Percentiles rank a stretch among this genome's conserved stretches.
These are phyloP conservation scores for Holothuria scabra DNA, from an alignment of 53 echinoderm and acorn worm species.

Conservation along the genomic window DNA sequence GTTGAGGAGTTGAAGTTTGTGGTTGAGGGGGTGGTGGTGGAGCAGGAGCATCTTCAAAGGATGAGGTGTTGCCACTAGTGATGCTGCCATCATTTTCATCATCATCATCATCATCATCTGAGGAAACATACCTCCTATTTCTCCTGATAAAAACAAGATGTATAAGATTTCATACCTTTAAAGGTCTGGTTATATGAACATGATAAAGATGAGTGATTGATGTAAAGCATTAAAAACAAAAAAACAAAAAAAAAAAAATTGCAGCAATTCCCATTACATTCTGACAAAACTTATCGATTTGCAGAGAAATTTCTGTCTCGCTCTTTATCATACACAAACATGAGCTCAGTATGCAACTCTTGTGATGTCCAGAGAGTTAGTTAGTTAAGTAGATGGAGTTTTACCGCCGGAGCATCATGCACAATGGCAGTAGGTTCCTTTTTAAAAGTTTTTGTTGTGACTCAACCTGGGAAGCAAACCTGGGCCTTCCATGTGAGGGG, in stretches of 20 bases:
- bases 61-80: neutral
- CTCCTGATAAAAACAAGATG: neutral
- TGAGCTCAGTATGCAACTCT: too few species aligned
- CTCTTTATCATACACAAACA: too few species aligned
- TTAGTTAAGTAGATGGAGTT: too few species aligned
- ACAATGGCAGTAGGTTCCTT: too few species aligned
- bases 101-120: constrained; percentile 10
- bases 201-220: neutral
- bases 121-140: neutral
- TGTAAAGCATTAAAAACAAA: constrained; percentile 2
- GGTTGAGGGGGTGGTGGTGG: constrained; percentile 6
- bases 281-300: too few species aligned
- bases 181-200: neutral
- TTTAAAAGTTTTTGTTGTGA: too few species aligned
- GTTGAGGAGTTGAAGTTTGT: neutral
- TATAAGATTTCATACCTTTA: constrained; percentile 6
- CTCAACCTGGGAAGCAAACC: too few species aligned
- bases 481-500: too few species aligned
- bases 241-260: too few species aligned
- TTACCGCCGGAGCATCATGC: too few species aligned
- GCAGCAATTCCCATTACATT: neutral
- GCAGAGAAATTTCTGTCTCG: too few species aligned
- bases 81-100: neutral
- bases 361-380: too few species aligned
- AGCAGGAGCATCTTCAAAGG: neutral